Conservation (phyloP, 2,888 invertebrate species). For the Drosophila buzzatii region DNA sequence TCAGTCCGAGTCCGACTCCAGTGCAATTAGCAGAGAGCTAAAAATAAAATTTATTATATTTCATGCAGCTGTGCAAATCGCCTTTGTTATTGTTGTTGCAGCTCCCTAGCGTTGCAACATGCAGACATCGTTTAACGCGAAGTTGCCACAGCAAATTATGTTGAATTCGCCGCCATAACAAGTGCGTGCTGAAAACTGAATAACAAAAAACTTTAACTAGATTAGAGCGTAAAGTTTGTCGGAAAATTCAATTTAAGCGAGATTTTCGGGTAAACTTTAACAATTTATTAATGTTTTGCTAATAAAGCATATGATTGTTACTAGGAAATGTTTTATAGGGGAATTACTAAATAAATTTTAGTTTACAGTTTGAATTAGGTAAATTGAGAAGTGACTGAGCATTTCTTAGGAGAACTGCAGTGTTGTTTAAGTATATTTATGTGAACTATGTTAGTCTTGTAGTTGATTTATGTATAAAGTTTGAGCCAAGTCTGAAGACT, state of each 20-base stretch:
- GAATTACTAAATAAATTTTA: no score
- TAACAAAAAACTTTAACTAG: background rate
- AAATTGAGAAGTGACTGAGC: no score
- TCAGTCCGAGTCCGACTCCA: slow-evolving; percentile 36
- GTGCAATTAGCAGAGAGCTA: slow-evolving; percentile 71
- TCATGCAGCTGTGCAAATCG: slow-evolving; percentile 53
- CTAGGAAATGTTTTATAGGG: background rate
- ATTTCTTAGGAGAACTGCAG: no score
- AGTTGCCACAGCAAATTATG: slow-evolving; percentile 26
- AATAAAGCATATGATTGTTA: background rate
- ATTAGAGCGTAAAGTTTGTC: background rate
- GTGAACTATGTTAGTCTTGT: no score
- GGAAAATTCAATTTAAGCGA: slow-evolving; percentile 11
- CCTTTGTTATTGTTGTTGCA: slow-evolving; percentile 5
- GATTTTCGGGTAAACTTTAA: background rate
- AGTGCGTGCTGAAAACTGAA: slow-evolving; percentile 23
- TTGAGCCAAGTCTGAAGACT: no score
- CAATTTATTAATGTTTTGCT: background rate
- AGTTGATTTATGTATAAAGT: no score
- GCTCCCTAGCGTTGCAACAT: slow-evolving; percentile 28
- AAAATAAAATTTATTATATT: slow-evolving; percentile 77
- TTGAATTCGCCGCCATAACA: slow-evolving; percentile 16
- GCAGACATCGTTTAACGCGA: slow-evolving; percentile 33
- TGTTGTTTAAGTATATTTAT: no score
- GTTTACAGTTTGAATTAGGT: no score